Base-by-base conservation (phyloP, 1,140 invertebrate genomes). In the Mizuhopecten yessoensis region DNA sequence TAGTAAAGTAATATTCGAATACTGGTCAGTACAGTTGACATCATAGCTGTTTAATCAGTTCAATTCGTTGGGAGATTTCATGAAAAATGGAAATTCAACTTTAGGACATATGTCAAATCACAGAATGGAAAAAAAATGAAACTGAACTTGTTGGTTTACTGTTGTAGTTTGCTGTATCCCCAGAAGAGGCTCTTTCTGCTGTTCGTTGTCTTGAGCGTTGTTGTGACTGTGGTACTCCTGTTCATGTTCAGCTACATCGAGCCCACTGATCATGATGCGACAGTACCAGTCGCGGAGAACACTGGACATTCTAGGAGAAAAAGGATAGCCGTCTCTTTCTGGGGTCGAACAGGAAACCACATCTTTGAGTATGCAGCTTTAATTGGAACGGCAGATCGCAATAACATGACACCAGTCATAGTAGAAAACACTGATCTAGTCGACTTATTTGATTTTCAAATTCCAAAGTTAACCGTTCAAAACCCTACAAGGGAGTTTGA, bases 291-390 rank as follows among this genome's bases (percentile, higher is more conserved):
- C 88, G 23, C 88, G 42, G 33, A 89, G 36, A 10, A 49, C 75
- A 29, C 45, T 5, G n/a, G 34, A 23, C 36, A 34, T 15, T 33
- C 36, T 34, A 39, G 29, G 17, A 89, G 88, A 33, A 89, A 57
- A 33, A 89, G 45, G 33, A 86, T 49, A 23, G 89, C 90, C 20
- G 91, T 94, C 23, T 92, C 91, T 0, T 94, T 93, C 87, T 93
- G 90, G 88, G 94, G 94, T 0, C 92, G 94, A 34, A 89, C 93
- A 90, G 95, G 95, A 17, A 95, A 95, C 90, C 93, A 95, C 45
- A 93, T 95, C 93, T 95, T 95, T 92, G 91, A 95, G 91, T 95
- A 95, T 92, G 90, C 93, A 20, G 92, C 93, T 1, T 88, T 95
- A 0, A 91, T 94, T 29, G 95, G 95, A 11, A 89, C 93, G 1